Conservation (phyloP, 2,113 vertebrate genomes). For the Naja naja region DNA sequence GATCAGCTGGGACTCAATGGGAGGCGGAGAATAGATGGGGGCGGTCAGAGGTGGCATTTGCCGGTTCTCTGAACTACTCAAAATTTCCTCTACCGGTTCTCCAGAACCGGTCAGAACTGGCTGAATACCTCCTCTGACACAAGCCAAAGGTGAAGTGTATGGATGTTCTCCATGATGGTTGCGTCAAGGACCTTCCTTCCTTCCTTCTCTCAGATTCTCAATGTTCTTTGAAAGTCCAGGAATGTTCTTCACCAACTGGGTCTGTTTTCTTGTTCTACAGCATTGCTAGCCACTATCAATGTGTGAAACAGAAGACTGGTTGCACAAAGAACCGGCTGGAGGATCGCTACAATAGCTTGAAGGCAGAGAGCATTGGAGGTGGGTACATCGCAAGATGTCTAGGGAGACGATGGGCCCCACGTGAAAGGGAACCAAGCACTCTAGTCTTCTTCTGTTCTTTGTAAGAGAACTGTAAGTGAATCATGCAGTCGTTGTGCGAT, state of each 20-base stretch:
- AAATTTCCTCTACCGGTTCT: no score
- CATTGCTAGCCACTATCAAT: conserved; percentile 75
- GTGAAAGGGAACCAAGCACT: neutral
- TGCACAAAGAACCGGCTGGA: conserved; percentile 73
- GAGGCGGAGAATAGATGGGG: no score
- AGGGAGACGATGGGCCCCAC: neutral
- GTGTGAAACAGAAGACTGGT: conserved; percentile 77
- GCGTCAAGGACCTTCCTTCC: neutral
- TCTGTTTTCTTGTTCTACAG: conserved; percentile 59
- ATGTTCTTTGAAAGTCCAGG: neutral
- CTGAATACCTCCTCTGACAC: no score
- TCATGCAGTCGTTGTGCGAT: neutral
- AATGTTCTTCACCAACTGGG: neutral
- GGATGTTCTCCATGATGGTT: neutral
- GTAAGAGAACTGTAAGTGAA: neutral
- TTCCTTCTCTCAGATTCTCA: neutral
- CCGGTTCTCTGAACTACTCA: no score
- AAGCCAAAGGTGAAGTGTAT: no score
- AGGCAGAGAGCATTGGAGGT: conserved; percentile 75
- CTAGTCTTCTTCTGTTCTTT: neutral
- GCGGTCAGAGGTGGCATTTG: no score
- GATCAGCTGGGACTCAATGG: no score
- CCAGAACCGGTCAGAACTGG: no score
- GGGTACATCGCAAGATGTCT: neutral
- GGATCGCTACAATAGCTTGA: conserved; percentile 77